Evolutionary conservation across 2,888 invertebrate genomes (phyloP).

Genomic region (Halocaridina rubra): DNA sequence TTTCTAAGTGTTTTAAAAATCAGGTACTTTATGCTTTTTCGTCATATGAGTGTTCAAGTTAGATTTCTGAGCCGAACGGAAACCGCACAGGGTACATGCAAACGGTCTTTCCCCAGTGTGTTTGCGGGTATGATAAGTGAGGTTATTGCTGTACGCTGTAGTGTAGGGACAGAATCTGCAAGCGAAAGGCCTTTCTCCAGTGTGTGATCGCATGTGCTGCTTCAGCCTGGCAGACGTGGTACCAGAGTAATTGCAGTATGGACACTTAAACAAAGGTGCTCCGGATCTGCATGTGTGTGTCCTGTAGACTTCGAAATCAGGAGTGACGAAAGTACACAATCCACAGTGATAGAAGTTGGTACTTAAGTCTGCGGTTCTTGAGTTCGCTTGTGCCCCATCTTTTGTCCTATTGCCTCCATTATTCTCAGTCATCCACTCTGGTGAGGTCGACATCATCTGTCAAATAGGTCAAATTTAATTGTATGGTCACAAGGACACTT

Average conservation of each 20-base stretch:
- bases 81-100: conserved; percentile 34
- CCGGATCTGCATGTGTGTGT: conserved; percentile 30
- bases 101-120: conserved; percentile 51
- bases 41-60: conserved; percentile 5
- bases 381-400: not conserved
- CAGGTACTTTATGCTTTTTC: not conserved
- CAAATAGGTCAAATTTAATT: not conserved
- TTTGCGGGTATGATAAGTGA: conserved; percentile 30
- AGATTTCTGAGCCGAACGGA: conserved; percentile 20
- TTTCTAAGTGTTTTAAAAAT: no score
- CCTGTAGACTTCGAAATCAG: not conserved
- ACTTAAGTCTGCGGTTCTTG: not conserved
- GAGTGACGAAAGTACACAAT: not conserved
- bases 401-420: not conserved
- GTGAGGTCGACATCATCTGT: no score
- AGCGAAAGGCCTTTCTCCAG: conserved; percentile 53
- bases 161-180: conserved; percentile 29
- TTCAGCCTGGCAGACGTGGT: conserved; percentile 17
- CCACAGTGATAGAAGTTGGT: not conserved
- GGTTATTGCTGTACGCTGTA: conserved; percentile 31
- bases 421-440: not conserved
- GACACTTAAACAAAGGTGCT: conserved; percentile 21
- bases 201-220: conserved; percentile 38
- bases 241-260: conserved; percentile 20
- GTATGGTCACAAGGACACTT: not conserved